Base-by-base conservation (phyloP, 2,888 invertebrate genomes). In the Antheraea assamensis region DNA sequence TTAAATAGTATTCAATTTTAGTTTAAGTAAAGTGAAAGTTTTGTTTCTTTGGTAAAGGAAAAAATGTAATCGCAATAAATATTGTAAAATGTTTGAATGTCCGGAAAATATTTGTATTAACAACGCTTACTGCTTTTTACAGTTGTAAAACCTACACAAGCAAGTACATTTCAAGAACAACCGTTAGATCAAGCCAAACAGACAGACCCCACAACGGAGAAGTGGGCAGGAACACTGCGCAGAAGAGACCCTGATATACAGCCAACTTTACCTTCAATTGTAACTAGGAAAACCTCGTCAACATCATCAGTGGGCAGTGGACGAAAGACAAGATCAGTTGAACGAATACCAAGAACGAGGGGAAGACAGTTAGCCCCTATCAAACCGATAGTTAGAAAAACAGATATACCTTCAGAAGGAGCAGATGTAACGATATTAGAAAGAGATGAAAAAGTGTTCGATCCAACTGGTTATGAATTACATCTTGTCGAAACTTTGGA, bases 401-500 rank as follows among this genome's bases (percentile, higher is more conserved):
- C 86, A 82, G 85, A 91, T 85, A 74, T 92, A 81, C 78, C 95
- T 74, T 52, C 88, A 81, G 87, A 95, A 89, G 88, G 89, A 74
- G 64, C 79, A 5, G 93, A 91, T 78, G 81, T 90, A 2, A 87
- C 91, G 0, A 85, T 93, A 70, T 79, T 88, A 58, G 94, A 94
- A 75, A 90, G 82, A 75, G 92, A 92, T 82, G 95, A 89, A 80
- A 95, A 79, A 80, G 92, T 96, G 7, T 97, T 97, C 83, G 96
- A 96, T 78, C 95, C 96, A 0, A 91, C 95, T 8, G 97, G 98
- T 7, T 97, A 96, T 85, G 98, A 97, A 82, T 84, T 95, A 5
- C 96, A 97, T 87, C 92, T 98, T 72, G 97, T 98, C 10, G 98
- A 98, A 78, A 97, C 97, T 24, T 88, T 98, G 66, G 98, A 98